Percentiles rank a stretch among this genome's conserved stretches.
These are phyloP conservation scores for Peromyscus californicus DNA, from an alignment of 2,113 vertebrate genomes.

Conservation along the genomic window DNA sequence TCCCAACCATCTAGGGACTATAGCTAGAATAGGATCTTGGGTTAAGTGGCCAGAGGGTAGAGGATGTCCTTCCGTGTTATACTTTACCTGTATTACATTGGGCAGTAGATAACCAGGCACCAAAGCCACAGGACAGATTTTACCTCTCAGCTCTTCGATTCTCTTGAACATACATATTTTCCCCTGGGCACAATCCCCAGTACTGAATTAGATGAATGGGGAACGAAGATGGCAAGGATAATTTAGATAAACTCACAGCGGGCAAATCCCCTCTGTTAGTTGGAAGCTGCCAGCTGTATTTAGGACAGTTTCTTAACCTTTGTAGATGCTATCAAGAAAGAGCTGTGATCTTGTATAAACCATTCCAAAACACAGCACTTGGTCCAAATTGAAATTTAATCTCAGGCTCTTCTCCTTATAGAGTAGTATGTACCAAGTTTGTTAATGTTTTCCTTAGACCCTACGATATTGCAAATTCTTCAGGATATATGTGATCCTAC, in stretches of 20 bases:
- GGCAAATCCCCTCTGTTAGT: conserved; percentile 14
- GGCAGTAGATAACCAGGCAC: not conserved
- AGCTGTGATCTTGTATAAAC: conserved; percentile 4
- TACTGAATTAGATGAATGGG: conserved; percentile 48
- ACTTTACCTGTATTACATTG: not conserved
- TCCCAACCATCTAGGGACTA: not conserved
- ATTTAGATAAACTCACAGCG: conserved; percentile 35
- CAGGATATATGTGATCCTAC: conserved; percentile 9
- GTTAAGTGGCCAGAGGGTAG: not conserved
- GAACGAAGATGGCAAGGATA: conserved; percentile 53
- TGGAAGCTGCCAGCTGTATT: conserved; percentile 4
- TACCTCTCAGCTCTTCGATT: conserved; percentile 15
- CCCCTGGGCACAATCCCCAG: not conserved
- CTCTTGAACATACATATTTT: not conserved
- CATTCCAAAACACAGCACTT: conserved; percentile 29
- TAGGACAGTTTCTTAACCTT: conserved; percentile 49
- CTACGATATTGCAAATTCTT: conserved; percentile 27
- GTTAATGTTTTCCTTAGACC: conserved; percentile 28
- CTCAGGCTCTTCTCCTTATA: conserved; percentile 2
- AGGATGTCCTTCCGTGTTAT: not conserved
- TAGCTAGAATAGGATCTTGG: not conserved
- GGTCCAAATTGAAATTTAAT: conserved; percentile 24
- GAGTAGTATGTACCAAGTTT: conserved; percentile 34
- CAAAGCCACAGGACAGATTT: not conserved
- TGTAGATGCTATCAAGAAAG: conserved; percentile 33